Conservation (phyloP, 2,113 vertebrate genomes). For the Xiphophorus maculatus region DNA sequence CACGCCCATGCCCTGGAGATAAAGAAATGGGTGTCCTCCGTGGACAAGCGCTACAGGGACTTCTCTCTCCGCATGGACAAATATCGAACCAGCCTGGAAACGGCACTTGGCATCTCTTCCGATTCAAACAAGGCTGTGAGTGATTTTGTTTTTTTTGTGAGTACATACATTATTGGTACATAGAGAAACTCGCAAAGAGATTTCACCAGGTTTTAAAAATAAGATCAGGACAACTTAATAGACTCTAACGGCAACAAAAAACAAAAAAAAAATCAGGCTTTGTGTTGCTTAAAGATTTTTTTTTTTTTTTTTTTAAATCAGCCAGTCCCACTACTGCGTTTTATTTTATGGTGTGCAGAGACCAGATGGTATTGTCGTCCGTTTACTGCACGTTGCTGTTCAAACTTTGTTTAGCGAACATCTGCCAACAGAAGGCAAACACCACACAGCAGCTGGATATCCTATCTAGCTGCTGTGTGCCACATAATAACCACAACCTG, state of each 20-base stretch:
- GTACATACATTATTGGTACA: background rate
- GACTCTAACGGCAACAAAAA: too few relatives aligned
- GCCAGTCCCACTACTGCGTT: background rate
- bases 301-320: background rate
- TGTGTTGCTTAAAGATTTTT: background rate
- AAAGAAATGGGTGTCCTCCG: conserved; percentile 98
- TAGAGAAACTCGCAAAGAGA: background rate
- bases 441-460: conserved; percentile 11
- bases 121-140: conserved; percentile 98
- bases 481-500: conserved; percentile 29
- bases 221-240: background rate
- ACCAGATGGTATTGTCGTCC: background rate
- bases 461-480: conserved; percentile 3
- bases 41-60: conserved; percentile 98
- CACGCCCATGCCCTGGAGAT: conserved; percentile 98
- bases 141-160: conserved; percentile 17
- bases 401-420: conserved; percentile 24
- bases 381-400: background rate
- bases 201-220: background rate
- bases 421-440: conserved; percentile 20
- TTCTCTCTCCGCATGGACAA: conserved; percentile 99
- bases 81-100: conserved; percentile 95
- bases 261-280: background rate
- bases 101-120: conserved; percentile 95
- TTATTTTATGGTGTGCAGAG: background rate